phyloP scores from a whole-genome alignment of 2,113 vertebrate genomes.

The Microtus ochrogaster region DNA sequence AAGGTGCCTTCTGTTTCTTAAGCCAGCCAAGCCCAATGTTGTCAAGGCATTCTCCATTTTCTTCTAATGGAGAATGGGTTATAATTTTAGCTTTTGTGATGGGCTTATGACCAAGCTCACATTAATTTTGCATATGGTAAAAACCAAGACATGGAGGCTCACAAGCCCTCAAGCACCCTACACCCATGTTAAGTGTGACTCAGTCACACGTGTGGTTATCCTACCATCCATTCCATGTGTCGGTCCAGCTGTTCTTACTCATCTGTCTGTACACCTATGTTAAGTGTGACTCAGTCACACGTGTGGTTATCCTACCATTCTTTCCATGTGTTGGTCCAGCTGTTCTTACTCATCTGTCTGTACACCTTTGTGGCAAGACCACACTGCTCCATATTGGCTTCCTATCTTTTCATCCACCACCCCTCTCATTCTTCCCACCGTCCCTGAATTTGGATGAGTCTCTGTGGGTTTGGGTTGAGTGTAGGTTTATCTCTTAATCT shows the following conservation, averaged over 20 bases:
- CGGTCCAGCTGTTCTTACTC: not conserved
- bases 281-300: not conserved
- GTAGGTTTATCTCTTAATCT: not conserved
- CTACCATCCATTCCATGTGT: not conserved
- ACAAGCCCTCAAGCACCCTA: not conserved
- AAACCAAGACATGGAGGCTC: not conserved
- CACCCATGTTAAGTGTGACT: not conserved
- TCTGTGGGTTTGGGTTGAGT: too few relatives aligned
- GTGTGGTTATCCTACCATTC: not conserved
- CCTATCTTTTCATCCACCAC: not conserved
- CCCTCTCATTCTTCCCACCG: not conserved
- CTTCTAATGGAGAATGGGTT: not conserved
- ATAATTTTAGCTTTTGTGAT: not conserved
- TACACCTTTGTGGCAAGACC: not conserved
- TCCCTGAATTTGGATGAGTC: not conserved
- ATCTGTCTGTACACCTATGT: not conserved
- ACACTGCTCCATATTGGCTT: not conserved
- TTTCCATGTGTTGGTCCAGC: not conserved
- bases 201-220: not conserved
- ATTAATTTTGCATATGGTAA: not conserved
- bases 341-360: too few relatives aligned
- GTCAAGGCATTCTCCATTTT: not conserved
- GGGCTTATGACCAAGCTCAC: not conserved
- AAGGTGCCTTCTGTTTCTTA: not conserved
- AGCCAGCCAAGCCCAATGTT: not conserved